Base-by-base conservation (phyloP, 2,888 invertebrate species). In the Drosophila subquinaria region DNA sequence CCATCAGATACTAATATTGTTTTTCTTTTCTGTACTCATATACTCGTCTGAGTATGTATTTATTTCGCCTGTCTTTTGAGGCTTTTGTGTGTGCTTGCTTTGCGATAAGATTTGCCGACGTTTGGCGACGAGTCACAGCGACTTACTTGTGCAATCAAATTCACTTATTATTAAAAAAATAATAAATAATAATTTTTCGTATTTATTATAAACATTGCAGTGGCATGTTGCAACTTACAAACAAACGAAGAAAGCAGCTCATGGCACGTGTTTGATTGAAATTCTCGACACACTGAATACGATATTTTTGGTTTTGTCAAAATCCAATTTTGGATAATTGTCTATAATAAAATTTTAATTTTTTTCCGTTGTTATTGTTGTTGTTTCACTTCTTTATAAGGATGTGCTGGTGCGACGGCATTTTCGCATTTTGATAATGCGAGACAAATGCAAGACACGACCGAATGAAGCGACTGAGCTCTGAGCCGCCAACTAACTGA, bases 181-280 rank as follows among this genome's bases (percentile, higher is more conserved):
- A 15, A 20, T 55, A 4, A 40, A 38, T 5, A 30, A 47, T 55
- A 15, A 6, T 10, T 43, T 47, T 17, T 4, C 2, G 0, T 23
- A 38, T 27, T 47, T 23, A 13, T 17, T 52, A 20, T 13, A 30
- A 48, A 51, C 57, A 45, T 51, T 66, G 53, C 59, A 47, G 13
- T 52, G 35, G 38, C 56, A 64, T 50, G 11, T 38, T 30, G 15
- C 36, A 59, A 82, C 89, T 89, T 82, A 89, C 89, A 81, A 89
- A 88, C 50, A 90, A 76, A 62, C 81, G 88, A 47, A 89, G 69
- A 74, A 90, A 90, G 55, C 78, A 86, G 68, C 82, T 87, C 89
- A 90, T 65, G 75, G 74, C 80, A 79, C 73, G 68, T 73, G 71
- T 73, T 68, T 38, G 69, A 59, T 76, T 70, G 50, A 73, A 61